Percentiles rank a stretch among this genome's conserved stretches.
Evolutionary conservation across 2,113 vertebrate species (phyloP).

Genomic region (Centrocercus urophasianus): DNA sequence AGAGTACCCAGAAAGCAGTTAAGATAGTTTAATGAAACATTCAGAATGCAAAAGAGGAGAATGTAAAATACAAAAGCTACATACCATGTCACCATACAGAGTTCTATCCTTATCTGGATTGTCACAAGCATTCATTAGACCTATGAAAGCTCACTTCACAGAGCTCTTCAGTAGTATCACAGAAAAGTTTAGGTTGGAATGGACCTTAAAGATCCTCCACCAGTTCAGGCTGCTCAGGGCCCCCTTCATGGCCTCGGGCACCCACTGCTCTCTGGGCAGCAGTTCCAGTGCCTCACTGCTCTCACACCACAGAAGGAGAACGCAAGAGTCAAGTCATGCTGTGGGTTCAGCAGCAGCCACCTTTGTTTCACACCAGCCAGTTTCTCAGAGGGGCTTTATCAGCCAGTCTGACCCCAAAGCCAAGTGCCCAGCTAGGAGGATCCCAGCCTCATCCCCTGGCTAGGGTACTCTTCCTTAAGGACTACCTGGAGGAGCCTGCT

Average conservation of each 20-base stretch:
- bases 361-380: background rate
- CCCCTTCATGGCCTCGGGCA: no score
- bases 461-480: fast-evolving
- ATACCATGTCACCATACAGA: fast-evolving
- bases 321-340: fast-evolving
- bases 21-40: background rate
- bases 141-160: background rate
- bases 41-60: background rate
- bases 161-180: background rate
- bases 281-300: no score
- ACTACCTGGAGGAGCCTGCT: fast-evolving
- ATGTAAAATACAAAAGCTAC: background rate
- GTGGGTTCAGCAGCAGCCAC: background rate
- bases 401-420: fast-evolving
- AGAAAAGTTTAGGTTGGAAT: no score
- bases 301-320: background rate
- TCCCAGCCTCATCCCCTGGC: background rate
- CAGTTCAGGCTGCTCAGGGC: no score
- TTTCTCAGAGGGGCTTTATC: fast-evolving
- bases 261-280: no score
- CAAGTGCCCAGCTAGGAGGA: background rate
- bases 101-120: fast-evolving
- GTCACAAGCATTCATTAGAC: background rate
- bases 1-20: background rate
- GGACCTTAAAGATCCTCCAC: no score